A percentile compares a stretch with the other conserved stretches of the same genome.
These are phyloP conservation scores for Thalassophryne amazonica DNA, from an alignment of 2,797 vertebrate genomes.

Conservation along the genomic window DNA sequence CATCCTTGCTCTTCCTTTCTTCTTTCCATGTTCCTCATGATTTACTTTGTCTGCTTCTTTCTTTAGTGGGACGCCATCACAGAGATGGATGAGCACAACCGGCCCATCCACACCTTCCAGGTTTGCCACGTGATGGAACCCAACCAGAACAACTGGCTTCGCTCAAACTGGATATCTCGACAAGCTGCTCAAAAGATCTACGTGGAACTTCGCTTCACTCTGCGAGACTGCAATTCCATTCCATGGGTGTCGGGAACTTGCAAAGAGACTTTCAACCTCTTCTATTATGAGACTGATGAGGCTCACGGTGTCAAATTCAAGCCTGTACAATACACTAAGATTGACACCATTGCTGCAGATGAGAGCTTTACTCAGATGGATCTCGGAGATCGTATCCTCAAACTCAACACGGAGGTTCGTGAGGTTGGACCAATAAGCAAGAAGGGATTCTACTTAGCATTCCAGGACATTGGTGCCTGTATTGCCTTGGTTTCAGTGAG, in stretches of 20 bases:
- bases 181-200: constrained; percentile 94
- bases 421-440: constrained; percentile 90
- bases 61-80: constrained; percentile 94
- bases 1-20: neutral
- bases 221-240: constrained; percentile 96
- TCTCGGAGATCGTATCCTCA: constrained; percentile 93
- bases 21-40: neutral
- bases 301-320: constrained; percentile 88
- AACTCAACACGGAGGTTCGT: constrained; percentile 94
- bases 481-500: constrained; percentile 93
- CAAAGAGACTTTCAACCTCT: constrained; percentile 95
- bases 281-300: constrained; percentile 91
- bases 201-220: constrained; percentile 93
- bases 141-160: constrained; percentile 98
- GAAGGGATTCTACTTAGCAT: constrained; percentile 94
- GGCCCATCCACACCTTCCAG: constrained; percentile 94
- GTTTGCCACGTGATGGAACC: constrained; percentile 97
- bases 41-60: constrained; percentile 2
- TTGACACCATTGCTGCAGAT: constrained; percentile 94
- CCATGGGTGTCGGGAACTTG: constrained; percentile 94
- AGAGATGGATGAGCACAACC: constrained; percentile 95
- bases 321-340: constrained; percentile 87
- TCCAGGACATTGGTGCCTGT: constrained; percentile 95
- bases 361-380: constrained; percentile 98
- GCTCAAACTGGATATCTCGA: constrained; percentile 92